Evolutionary conservation across 1,140 invertebrate genomes (phyloP), one percentile per base, ranked within the genome.

Genomic region (Druon quercuslanigerum): DNA sequence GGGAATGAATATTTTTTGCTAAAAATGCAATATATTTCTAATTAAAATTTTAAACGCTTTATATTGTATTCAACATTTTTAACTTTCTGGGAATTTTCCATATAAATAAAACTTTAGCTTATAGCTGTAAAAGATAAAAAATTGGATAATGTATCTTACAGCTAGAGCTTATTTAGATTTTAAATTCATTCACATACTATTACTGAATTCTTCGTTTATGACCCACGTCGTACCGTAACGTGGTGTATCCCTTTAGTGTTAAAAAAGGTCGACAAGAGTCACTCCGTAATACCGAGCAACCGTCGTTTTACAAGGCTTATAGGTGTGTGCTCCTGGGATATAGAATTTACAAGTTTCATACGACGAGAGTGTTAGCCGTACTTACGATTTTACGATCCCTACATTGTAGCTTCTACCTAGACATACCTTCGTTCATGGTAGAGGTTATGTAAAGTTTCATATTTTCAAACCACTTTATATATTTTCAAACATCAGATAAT

Each of bases 261-360:
- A 66, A 66, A 46, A 66, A 66, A 66, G 20, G 33, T 40, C 60
- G 60, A 66, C 60, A 40, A 66, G 25, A 66, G 60, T 66, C 79
- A 75, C 79, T 14, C 46, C 77, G 80, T 81, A 81, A 83, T 84
- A 83, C 81, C 78, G 75, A 50, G 77, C 75, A 80, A 82, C 78
- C 78, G 79, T 83, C 82, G 76, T 81, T 85, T 82, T 79, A 72
- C 77, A 72, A 82, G 80, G 83, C 82, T 85, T 83, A 85, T 85
- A 85, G 82, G 70, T 57, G 76, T 57, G 80, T 76, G 77, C 79
- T 76, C 52, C 66, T 77, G 80, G 77, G 79, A 83, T 85, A 83
- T 77, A 82, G 78, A 83, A 85, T 83, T 83, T 85, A 85, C 80
- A 85, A 85, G 83, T 85, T 82, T 85, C 83, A 83, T 83, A 83